Percentiles rank a stretch among this genome's conserved stretches.
Conservation (phyloP, 2,113 vertebrate species). For the Takifugu bimaculatus region DNA sequence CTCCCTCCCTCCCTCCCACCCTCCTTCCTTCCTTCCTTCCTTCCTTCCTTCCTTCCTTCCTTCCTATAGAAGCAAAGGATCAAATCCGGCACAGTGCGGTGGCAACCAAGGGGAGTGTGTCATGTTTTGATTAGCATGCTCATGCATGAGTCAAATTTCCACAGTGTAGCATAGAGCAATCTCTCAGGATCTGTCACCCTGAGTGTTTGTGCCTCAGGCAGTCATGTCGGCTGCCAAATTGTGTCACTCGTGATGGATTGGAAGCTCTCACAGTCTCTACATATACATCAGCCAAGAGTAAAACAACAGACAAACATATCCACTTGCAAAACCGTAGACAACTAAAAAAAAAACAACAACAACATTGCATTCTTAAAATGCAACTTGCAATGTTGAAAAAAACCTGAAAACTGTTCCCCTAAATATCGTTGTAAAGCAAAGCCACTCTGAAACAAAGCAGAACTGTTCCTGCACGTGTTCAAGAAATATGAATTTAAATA, state of each 20-base stretch:
- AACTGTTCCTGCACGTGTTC: no score
- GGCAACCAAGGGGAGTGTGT: not conserved
- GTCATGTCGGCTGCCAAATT: not conserved
- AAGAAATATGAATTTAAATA: no score
- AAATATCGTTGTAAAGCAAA: no score
- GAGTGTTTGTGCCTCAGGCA: conserved; percentile 6
- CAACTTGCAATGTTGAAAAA: not conserved
- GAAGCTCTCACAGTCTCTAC: not conserved
- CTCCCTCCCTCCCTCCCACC: not conserved
- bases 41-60: conserved; percentile 1
- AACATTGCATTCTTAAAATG: no score
- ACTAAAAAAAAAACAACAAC: not conserved
- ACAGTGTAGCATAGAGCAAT: conserved; percentile 9
- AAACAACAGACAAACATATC: no score
- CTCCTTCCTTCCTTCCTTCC: no score
- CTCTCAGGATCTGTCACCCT: conserved; percentile 29
- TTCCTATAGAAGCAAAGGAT: conserved; percentile 3
- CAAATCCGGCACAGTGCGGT: conserved; percentile 7
- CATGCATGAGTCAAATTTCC: conserved; percentile 22
- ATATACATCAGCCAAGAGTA: not conserved
- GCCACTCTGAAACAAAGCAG: no score
- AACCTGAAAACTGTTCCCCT: not conserved
- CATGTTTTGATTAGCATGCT: conserved; percentile 36
- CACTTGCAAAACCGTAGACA: not conserved
- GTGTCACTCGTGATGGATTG: conserved; percentile 8